Base-by-base conservation (phyloP, 2,797 vertebrate genomes). In the Neosilurus mollespiculum region DNA sequence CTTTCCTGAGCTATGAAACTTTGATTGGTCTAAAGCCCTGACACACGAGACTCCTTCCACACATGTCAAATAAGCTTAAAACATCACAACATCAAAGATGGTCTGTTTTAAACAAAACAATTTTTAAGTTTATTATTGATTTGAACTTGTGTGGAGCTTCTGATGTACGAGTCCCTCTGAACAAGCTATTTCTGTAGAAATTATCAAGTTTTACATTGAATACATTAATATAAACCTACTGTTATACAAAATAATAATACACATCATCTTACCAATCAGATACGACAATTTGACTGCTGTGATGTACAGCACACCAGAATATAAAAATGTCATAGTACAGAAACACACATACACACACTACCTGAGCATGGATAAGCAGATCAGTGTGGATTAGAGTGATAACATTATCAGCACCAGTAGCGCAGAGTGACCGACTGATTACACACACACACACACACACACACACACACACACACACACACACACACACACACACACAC, bases 401-500 rank as follows among this genome's bases (percentile, higher is more conserved):
- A 82, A 72, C 16, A 15, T 8, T 80, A 84, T 80, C 78, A 81
- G 34, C 30, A 67, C 30, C 83, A 84, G 83, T 81, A 84, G 83
- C 78, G 37, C 59, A 58, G 53, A 34, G 53, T 75, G 67, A 66
- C 77, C 62, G 61, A 65, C 77, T 64, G 76, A 62, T 78, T 58
- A 3, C 34, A 24, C 34, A 10, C 58, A 14, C 26, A 14, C 67
- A 5, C 51, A 65, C 67, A 59, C 54, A 70, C 70, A 69, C 54
- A 70, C 54, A 70, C 72, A 75, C n/a, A 58, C 61, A 79, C 37
- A 66, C 61, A 67, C 16, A 69, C 10, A 51, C 34, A 64, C 16
- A 70, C n/a, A 26, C 66, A 56, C 15, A n/a, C 51, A 12, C 24
- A 78, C 22, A 26, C 66, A 54, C 18, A 30, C 26, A 4, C n/a